Evolutionary conservation across 2,888 invertebrate species (phyloP).

Genomic region (Neria commutata): DNA sequence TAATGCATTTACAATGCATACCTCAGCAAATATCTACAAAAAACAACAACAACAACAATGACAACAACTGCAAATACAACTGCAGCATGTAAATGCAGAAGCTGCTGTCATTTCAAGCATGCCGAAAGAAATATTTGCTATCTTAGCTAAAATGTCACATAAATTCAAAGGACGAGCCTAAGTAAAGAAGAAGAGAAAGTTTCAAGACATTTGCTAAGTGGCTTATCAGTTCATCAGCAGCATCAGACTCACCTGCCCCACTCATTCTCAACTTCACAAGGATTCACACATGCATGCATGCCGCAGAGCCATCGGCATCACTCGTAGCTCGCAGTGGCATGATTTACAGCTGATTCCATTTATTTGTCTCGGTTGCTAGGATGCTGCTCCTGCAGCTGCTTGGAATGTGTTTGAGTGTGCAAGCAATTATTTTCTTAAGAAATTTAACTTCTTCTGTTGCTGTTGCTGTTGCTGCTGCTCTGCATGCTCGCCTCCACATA

Average conservation of each 20-base stretch:
- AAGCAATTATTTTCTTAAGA: slow-evolving; percentile 18
- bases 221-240: slow-evolving; percentile 12
- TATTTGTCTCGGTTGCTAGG: slow-evolving; percentile 38
- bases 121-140: no score
- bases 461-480: background rate
- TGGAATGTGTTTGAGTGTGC: slow-evolving; percentile 25
- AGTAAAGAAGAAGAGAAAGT: background rate
- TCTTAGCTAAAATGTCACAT: no score
- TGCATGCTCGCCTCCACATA: no score
- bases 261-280: background rate
- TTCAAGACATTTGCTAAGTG: slow-evolving; percentile 9
- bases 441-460: background rate
- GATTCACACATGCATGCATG: background rate
- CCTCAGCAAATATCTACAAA: no score
- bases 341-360: slow-evolving; percentile 50
- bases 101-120: no score
- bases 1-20: no score
- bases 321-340: slow-evolving; percentile 39
- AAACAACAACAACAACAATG: no score
- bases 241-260: background rate
- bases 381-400: no score
- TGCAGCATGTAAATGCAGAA: no score
- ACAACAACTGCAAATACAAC: no score
- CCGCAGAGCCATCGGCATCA: no score
- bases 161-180: background rate